Evolutionary conservation across 2,797 vertebrate species (phyloP), one percentile per base, ranked within the genome.

Genomic region (Parotocinclus haroldoi): DNA sequence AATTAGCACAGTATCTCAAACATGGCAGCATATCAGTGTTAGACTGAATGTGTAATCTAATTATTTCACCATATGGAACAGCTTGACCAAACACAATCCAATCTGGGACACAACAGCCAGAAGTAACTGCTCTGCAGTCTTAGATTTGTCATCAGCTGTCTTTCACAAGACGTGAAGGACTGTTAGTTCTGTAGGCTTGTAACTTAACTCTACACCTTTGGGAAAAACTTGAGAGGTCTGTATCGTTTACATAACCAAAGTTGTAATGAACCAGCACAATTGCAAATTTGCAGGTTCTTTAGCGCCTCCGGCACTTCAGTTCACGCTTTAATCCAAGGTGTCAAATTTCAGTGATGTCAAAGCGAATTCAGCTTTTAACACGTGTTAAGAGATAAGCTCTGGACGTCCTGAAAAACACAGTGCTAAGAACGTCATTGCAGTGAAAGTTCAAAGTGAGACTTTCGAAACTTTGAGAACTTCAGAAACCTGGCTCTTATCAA

Each of bases 291-390:
- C 50, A 42, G 18, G 37, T 56, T 69, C 52, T 59, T 55, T 7
- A 52, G 50, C 44, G 37, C 64, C 5, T 36, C 56, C 50, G 14
- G 38, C 48, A 38, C 62, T 40, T 71, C 57, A n/a, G 50, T 44
- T 58, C 10, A 52, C 57, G 61, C 44, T n/a, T 37, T 14, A 45
- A 45, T 50, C 72, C 10, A 19, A 42, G 42, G 53, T 55, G 58
- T 52, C 68, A 63, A 27, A 46, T 61, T 44, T 56, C 42, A 66
- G 42, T 36, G 16, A 66, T 53, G 61, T 63, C 27, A 66, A 42
- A 37, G 19, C 45, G 0, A 12, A 46, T 55, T 50, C 48, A 45
- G 7, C 9, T 64, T 16, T 42, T 45, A 16, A 56, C 54, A 36
- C n/a, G n/a, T n/a, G n/a, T n/a, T n/a, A n/a, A n/a, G n/a, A n/a